phyloP scores from a whole-genome alignment of 2,888 invertebrate genomes.

The Ceratothoa steindachneri region DNA sequence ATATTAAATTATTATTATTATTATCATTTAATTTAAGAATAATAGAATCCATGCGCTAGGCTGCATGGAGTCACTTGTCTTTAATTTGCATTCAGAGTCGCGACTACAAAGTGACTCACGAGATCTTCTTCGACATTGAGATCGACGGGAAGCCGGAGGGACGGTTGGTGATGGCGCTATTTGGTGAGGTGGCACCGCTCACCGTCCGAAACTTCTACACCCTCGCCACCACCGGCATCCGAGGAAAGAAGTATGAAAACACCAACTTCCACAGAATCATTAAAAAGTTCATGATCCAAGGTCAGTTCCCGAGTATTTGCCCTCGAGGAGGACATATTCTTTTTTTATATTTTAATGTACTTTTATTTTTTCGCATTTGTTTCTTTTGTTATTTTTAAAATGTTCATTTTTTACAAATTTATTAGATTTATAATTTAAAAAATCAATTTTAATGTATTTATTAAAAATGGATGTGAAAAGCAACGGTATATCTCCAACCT shows the following conservation, averaged over 20 bases:
- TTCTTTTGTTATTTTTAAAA: too few relatives aligned
- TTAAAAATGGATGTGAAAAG: too few relatives aligned
- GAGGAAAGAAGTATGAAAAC: conserved; percentile 72
- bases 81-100: too few relatives aligned
- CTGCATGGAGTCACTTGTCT: too few relatives aligned
- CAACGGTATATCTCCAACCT: too few relatives aligned
- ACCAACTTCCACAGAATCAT: conserved; percentile 79
- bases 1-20: too few relatives aligned
- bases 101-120: conserved; percentile 64
- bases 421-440: too few relatives aligned
- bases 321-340: not conserved
- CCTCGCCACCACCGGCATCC: conserved; percentile 70
- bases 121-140: conserved; percentile 75
- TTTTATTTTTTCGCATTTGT: not conserved
- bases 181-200: conserved; percentile 78
- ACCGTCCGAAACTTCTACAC: conserved; percentile 80
- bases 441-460: too few relatives aligned
- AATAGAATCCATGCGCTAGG: too few relatives aligned
- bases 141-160: conserved; percentile 69
- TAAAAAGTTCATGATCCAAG: conserved; percentile 87
- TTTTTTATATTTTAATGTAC: not conserved
- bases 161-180: conserved; percentile 77
- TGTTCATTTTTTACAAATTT: too few relatives aligned
- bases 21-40: too few relatives aligned
- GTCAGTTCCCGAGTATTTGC: conserved; percentile 54